Evolutionary conservation across 2,113 vertebrate genomes (phyloP).

Genomic region (Petrocephalus zakoni): DNA sequence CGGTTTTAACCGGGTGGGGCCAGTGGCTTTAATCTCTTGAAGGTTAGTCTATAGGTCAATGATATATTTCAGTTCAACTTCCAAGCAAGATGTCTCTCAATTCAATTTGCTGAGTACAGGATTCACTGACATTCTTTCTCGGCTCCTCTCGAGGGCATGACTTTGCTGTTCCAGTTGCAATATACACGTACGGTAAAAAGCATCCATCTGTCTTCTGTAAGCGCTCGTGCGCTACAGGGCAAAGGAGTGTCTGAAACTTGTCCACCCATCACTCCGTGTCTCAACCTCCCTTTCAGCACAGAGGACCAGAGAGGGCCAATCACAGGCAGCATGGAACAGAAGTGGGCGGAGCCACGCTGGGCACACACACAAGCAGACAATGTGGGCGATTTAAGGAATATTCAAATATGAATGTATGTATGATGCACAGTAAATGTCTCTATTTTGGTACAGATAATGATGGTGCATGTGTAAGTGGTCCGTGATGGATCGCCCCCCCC

Average conservation of each 20-base stretch:
- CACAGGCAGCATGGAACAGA: not conserved
- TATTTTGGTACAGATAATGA: not conserved
- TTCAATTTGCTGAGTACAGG: conserved; percentile 5
- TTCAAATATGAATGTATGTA: not conserved
- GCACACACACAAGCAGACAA: not conserved
- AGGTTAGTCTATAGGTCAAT: conserved; percentile 22
- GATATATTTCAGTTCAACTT: conserved; percentile 1
- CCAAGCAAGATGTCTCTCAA: not conserved
- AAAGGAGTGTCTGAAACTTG: not conserved
- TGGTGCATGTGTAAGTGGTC: not conserved
- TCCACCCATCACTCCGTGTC: not conserved
- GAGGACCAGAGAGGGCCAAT: not conserved
- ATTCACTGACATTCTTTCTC: not conserved
- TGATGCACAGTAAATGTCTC: not conserved
- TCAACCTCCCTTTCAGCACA: not conserved
- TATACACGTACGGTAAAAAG: not conserved
- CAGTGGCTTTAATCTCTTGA: conserved; percentile 15
- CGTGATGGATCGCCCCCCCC: not conserved
- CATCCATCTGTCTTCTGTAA: not conserved
- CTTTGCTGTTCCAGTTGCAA: not conserved
- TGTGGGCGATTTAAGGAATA: not conserved
- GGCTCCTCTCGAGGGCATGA: not conserved
- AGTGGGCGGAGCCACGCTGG: not conserved
- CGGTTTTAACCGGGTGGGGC: conserved; percentile 14
- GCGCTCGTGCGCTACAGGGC: not conserved